A percentile compares a stretch with the other conserved stretches of the same genome.
Conservation (phyloP, 1,140 invertebrate species). For the Drosophila parabipectinata region DNA sequence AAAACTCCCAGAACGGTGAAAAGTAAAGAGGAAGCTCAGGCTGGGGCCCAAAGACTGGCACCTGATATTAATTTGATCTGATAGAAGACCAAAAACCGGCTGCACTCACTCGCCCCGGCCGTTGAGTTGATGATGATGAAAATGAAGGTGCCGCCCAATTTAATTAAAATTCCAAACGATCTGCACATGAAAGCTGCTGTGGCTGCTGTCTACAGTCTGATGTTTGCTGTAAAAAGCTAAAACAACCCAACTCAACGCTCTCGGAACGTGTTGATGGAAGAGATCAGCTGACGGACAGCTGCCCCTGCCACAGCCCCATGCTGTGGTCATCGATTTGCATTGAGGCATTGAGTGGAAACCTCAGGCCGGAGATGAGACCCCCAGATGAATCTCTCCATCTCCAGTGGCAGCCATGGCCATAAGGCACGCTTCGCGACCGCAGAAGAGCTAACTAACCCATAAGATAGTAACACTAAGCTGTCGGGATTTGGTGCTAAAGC, state of each 20-base stretch:
- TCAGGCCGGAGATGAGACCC: slow-evolving; percentile 3
- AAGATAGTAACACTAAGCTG: slow-evolving; percentile 18
- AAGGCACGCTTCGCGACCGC: slow-evolving; percentile 67
- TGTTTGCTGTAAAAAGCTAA: slow-evolving; percentile 20
- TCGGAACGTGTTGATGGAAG: slow-evolving; percentile 49
- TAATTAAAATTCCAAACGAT: slow-evolving; percentile 84
- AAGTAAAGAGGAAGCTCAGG: neutral
- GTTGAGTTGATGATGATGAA: slow-evolving; percentile 78
- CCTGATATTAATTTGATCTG: slow-evolving; percentile 73
- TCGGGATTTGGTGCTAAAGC: slow-evolving; percentile 1
- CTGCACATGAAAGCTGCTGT: slow-evolving; percentile 63
- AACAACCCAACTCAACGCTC: slow-evolving; percentile 40
- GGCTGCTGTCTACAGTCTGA: neutral
- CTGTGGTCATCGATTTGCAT: slow-evolving; percentile 71
- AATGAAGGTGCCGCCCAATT: slow-evolving; percentile 83
- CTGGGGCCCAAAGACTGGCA: slow-evolving; percentile 37
- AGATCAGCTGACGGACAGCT: slow-evolving; percentile 48
- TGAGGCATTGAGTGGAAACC: slow-evolving; percentile 29
- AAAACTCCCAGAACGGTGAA: slow-evolving; percentile 4
- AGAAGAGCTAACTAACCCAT: slow-evolving; percentile 18
- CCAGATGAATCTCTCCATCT: slow-evolving; percentile 14
- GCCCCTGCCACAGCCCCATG: slow-evolving; percentile 16
- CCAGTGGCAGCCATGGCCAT: slow-evolving; percentile 46
- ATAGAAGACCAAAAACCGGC: slow-evolving; percentile 42
- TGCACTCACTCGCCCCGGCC: slow-evolving; percentile 4